Conservation (phyloP, 2,113 vertebrate genomes). For the Pollimyrus isidori region DNA sequence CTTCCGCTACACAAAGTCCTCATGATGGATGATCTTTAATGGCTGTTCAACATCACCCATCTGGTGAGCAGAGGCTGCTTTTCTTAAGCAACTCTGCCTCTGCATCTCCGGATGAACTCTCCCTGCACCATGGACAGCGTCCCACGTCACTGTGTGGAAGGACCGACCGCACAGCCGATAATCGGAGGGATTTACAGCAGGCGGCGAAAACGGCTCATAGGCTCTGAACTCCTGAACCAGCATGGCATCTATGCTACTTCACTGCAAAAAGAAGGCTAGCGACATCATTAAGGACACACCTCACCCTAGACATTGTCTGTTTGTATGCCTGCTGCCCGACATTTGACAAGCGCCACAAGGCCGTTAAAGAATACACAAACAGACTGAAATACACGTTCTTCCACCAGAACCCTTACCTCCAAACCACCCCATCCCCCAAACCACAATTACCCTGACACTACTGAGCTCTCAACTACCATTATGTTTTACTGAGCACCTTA, state of each 20-base stretch:
- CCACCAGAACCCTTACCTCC: not conserved
- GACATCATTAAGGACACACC: not conserved
- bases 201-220: not conserved
- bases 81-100: not conserved
- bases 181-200: not conserved
- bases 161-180: not conserved
- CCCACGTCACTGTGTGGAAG: not conserved
- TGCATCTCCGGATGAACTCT: not conserved
- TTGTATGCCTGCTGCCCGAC: not conserved
- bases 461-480: not conserved
- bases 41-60: not conserved
- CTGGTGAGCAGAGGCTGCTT: not conserved
- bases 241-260: not conserved
- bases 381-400: not conserved
- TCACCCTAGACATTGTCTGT: not conserved
- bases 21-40: not conserved
- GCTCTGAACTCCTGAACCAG: not conserved
- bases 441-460: not conserved
- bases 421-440: not conserved
- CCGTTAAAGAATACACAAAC: not conserved
- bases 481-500: not conserved
- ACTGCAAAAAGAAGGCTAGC: not conserved
- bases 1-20: not conserved
- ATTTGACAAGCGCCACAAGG: not conserved
- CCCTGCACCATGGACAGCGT: not conserved